Evolutionary conservation across 2,797 vertebrate genomes (phyloP).

Genomic region (Protosalanx chinensis): DNA sequence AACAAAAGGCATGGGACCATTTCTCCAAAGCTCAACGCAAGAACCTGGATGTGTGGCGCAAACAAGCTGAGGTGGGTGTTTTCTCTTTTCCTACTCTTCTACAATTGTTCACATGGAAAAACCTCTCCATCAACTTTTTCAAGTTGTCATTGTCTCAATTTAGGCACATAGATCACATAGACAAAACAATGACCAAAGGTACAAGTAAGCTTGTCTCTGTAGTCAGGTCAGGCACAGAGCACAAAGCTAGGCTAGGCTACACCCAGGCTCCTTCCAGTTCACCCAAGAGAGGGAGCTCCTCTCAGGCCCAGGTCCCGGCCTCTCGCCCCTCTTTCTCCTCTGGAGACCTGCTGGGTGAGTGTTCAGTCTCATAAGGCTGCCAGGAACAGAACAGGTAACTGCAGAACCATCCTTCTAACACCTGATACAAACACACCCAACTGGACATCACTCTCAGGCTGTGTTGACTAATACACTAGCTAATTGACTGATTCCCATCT

Average conservation of each 20-base stretch:
- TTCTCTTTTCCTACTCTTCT: conserved; percentile 13
- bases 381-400: conserved; percentile 62
- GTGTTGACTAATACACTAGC: not conserved
- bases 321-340: conserved; percentile 43
- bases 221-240: not conserved
- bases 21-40: conserved; percentile 99
- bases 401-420: conserved; percentile 18
- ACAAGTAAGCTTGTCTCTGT: too few relatives aligned
- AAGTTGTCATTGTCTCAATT: too few relatives aligned
- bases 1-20: conserved; percentile 99
- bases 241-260: not conserved
- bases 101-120: not conserved
- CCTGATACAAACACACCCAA: not conserved
- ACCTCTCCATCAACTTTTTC: not conserved
- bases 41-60: conserved; percentile 99
- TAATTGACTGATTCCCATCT: not conserved
- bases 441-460: not conserved
- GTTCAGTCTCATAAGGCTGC: conserved; percentile 43
- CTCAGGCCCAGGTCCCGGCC: conserved; percentile 25
- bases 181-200: too few relatives aligned
- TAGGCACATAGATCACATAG: too few relatives aligned
- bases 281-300: conserved; percentile 26
- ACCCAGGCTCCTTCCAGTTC: conserved; percentile 29
- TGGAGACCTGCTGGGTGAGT: conserved; percentile 59
- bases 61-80: conserved; percentile 96